Evolutionary conservation across 1,140 invertebrate species (phyloP).

Genomic region (Wasmannia auropunctata): DNA sequence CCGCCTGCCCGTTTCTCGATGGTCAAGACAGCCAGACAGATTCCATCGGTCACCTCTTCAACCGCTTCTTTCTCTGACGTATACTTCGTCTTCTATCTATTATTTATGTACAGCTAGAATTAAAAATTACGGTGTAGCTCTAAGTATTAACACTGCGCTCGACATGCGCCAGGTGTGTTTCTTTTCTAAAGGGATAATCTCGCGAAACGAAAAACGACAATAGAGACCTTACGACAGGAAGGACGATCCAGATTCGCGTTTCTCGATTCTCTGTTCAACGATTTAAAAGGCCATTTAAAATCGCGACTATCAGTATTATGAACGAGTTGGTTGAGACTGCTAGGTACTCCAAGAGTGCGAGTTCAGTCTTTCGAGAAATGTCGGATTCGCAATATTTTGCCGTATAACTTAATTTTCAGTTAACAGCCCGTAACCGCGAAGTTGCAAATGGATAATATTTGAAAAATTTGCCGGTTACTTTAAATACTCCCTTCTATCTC

Average conservation of each 20-base stretch:
- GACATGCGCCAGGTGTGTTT: constrained; percentile 20
- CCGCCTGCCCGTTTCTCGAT: not conserved
- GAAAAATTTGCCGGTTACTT: not conserved
- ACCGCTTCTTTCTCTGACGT: constrained; percentile 65
- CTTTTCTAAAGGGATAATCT: not conserved
- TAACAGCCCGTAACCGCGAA: constrained; percentile 2
- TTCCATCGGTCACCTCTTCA: constrained; percentile 56
- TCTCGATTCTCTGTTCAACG: not conserved
- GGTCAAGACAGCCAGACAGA: constrained; percentile 36
- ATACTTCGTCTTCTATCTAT: constrained; percentile 61
- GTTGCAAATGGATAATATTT: constrained; percentile 1
- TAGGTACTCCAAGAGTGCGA: not conserved
- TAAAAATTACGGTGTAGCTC: constrained; percentile 48
- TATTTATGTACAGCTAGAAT: constrained; percentile 68
- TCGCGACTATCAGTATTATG: constrained; percentile 36
- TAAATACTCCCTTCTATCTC: not conserved
- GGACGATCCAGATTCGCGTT: not conserved
- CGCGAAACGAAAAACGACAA: not conserved
- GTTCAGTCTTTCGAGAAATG: not conserved
- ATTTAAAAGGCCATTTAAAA: constrained; percentile 5
- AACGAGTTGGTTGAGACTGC: not conserved
- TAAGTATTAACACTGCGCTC: constrained; percentile 64
- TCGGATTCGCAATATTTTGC: not conserved
- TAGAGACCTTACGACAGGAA: constrained; percentile 53
- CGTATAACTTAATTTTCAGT: constrained; percentile 9